Base-by-base conservation (phyloP, 2,113 vertebrate species). In the Sylvietta virens region DNA sequence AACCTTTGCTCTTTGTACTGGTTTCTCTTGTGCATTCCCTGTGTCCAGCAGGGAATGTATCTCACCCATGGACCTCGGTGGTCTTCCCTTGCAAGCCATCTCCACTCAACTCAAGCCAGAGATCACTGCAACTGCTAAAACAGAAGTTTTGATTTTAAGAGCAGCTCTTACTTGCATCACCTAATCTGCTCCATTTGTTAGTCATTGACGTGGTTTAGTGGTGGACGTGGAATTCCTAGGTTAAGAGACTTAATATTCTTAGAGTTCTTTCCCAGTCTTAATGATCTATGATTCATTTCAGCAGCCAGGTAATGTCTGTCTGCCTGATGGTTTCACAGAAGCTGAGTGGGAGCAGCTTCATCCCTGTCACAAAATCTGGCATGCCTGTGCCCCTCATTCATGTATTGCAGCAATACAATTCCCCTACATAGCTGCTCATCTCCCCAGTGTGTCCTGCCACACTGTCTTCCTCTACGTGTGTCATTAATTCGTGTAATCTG, bases 261-360 rank as follows among this genome's bases (percentile, higher is more conserved):
- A 21, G 44, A 57, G 19, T 19, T 66, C 24, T 69, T 82, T 62
- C 37, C 54, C 26, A 42, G 8, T 30, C 31, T 35, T 48, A 69
- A 54, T 11, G 47, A 69, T 62, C 40, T 61, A 0, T 53, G 31
- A 54, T 18, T 37, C 1, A 2, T 81, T 90, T 83, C 13, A 73
- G 11, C 24, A 81, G 23, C 73, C 11, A 7, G 33, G 24, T 72
- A 30, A 18, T 37, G 13, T 48, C 21, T 67, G 33, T 58, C 11
- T 79, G 30, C 39, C 30, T 5, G 2, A 0, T 15, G 37, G 23
- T 56, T 10, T 4, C 0, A 2, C 4, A 54, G 60, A 51, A 81
- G 47, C 42, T 42, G 10, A 70, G 35, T 2, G 13, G 69, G 56
- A 90, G 39, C 56, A 58, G 33, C 57, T 79, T 58, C 57, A 27